Conservation (phyloP, 2,113 vertebrate genomes). For the Sclerurus mexicanus region DNA sequence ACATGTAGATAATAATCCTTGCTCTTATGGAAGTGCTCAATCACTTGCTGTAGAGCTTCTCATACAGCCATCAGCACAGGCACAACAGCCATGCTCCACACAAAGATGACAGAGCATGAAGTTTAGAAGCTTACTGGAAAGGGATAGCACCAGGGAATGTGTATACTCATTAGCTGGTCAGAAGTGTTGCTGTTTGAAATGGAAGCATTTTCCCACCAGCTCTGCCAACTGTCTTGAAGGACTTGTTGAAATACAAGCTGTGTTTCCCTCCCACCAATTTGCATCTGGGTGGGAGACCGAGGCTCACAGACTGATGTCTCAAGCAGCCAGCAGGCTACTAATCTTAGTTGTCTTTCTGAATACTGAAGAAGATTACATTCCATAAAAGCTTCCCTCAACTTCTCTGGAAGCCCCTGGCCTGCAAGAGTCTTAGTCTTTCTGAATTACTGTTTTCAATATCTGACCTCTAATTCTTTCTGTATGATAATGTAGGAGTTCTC, state of each 20-base stretch:
- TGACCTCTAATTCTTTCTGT: background rate
- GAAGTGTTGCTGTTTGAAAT: background rate
- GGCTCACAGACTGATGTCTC: background rate
- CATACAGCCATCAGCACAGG: background rate
- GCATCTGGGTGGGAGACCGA: background rate
- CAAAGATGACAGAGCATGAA: background rate
- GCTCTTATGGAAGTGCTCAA: background rate
- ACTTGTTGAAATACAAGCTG: background rate
- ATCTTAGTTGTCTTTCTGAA: background rate
- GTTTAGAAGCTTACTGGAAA: background rate
- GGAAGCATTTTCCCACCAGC: background rate
- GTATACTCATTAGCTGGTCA: no score
- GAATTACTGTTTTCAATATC: background rate
- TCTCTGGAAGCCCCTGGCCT: background rate
- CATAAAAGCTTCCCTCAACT: background rate
- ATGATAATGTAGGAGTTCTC: background rate
- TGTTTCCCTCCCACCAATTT: background rate
- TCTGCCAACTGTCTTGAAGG: background rate
- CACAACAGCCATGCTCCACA: background rate
- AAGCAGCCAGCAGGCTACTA: background rate
- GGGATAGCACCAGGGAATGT: background rate
- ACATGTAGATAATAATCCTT: background rate
- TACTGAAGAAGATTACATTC: background rate
- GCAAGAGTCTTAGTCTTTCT: background rate
- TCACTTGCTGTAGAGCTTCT: background rate